phyloP scores from a whole-genome alignment of 2,888 invertebrate species.

The Volucella zonaria region DNA sequence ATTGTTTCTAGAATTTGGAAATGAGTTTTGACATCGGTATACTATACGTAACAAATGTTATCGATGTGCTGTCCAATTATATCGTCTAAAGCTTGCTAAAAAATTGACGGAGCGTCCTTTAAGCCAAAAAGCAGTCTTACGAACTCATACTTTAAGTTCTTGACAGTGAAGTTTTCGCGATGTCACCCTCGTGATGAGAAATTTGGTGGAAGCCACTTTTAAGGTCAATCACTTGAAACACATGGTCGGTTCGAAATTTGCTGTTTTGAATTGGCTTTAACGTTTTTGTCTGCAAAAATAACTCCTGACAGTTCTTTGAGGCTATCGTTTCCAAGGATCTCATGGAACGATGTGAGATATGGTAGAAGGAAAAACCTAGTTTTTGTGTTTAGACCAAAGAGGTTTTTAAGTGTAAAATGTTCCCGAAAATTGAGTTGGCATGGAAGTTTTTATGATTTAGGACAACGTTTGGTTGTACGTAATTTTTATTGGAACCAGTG shows the following conservation, averaged over 20 bases:
- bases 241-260: slow-evolving; percentile 48
- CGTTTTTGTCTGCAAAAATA: slow-evolving; percentile 36
- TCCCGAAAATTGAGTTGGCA: neutral
- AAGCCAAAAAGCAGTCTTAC: slow-evolving; percentile 47
- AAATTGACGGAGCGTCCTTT: slow-evolving; percentile 48
- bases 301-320: too few species aligned
- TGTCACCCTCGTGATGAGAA: slow-evolving; percentile 35
- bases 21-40: slow-evolving; percentile 26
- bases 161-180: slow-evolving; percentile 43
- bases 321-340: too few species aligned
- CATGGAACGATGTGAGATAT: slow-evolving; percentile 35
- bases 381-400: slow-evolving; percentile 1
- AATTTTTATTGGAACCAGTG: too few species aligned
- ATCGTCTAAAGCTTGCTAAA: slow-evolving; percentile 27
- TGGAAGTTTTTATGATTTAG: too few species aligned
- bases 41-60: slow-evolving; percentile 41
- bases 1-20: slow-evolving; percentile 42
- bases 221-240: slow-evolving; percentile 34
- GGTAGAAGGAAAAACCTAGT: slow-evolving; percentile 49
- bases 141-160: slow-evolving; percentile 47
- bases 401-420: slow-evolving; percentile 9
- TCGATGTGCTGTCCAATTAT: slow-evolving; percentile 37
- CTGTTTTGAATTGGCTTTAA: slow-evolving; percentile 31
- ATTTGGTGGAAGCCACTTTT: slow-evolving; percentile 60
- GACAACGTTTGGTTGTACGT: too few species aligned